phyloP scores from a whole-genome alignment of 2,888 invertebrate genomes.

The Priocnemis perturbator region DNA sequence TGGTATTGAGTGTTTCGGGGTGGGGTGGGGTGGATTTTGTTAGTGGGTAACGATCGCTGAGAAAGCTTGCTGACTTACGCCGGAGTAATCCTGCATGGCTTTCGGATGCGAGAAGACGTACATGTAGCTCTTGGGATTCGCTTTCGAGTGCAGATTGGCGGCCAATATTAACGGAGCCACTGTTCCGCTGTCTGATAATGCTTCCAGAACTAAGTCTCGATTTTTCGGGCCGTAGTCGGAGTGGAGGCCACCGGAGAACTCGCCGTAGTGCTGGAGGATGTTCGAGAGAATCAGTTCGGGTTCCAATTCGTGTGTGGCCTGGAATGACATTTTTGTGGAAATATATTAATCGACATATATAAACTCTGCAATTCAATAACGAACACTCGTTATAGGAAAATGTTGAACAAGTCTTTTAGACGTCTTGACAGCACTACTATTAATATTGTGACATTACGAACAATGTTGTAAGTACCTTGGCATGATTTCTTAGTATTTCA shows the following conservation, averaged over 20 bases:
- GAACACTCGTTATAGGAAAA: no score
- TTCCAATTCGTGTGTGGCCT: slow-evolving; percentile 72
- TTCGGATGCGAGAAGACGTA: slow-evolving; percentile 93
- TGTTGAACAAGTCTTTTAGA: no score
- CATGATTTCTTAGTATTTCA: slow-evolving; percentile 85
- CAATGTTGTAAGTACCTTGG: no score
- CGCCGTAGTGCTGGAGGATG: slow-evolving; percentile 69
- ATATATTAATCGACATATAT: no score
- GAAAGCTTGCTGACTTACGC: no score
- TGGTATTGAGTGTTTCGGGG: no score
- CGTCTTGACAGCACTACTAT: no score
- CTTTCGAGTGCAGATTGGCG: slow-evolving; percentile 85
- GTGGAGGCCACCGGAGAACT: slow-evolving; percentile 77
- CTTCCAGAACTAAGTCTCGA: slow-evolving; percentile 88
- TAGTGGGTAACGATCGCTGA: no score
- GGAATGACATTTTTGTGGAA: not conserved
- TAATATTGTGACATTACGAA: no score
- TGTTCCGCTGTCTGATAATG: slow-evolving; percentile 92
- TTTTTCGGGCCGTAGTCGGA: slow-evolving; percentile 79
- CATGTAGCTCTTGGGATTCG: slow-evolving; percentile 88
- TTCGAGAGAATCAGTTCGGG: slow-evolving; percentile 66
- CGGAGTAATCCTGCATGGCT: slow-evolving; percentile 85
- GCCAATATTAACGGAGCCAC: slow-evolving; percentile 88
- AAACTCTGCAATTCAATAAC: no score
- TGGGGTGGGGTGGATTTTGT: no score